Evolutionary conservation across 2,113 vertebrate species (phyloP).

Genomic region (Paradoxurus hermaphroditus): DNA sequence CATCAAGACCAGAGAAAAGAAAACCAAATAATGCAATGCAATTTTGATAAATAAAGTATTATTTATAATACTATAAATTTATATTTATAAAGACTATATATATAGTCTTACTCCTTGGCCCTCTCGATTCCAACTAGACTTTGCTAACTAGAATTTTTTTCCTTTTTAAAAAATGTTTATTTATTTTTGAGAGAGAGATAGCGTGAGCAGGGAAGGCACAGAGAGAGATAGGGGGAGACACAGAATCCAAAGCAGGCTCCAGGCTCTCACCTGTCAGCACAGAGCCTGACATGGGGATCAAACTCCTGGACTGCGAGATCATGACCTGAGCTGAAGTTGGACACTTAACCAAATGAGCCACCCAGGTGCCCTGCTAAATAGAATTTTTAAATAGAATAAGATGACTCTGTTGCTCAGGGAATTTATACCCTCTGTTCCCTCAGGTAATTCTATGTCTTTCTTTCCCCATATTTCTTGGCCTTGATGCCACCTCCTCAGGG

Average conservation of each 20-base stretch:
- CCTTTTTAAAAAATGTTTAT: too few species aligned
- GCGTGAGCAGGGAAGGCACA: too few species aligned
- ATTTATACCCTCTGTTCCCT: neutral
- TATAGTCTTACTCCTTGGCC: neutral
- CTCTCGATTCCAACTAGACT: neutral
- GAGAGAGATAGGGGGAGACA: too few species aligned
- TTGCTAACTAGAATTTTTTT: neutral
- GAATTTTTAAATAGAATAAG: neutral
- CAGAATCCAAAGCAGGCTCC: too few species aligned
- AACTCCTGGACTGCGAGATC: too few species aligned
- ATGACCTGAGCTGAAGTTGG: too few species aligned
- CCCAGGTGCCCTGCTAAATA: neutral
- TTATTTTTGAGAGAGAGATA: too few species aligned
- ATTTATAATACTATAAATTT: too few species aligned
- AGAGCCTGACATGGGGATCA: too few species aligned
- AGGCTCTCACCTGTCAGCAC: too few species aligned
- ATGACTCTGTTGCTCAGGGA: neutral
- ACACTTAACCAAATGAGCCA: too few species aligned
- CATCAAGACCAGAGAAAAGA: neutral
- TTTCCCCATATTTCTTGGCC: neutral
- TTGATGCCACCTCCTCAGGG: neutral
- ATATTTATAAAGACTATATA: too few species aligned
- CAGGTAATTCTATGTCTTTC: neutral
- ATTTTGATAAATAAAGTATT: neutral
- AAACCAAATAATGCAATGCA: neutral